phyloP scores from a whole-genome alignment of 2,797 vertebrate species.

The Threskiornis aethiopicus region DNA sequence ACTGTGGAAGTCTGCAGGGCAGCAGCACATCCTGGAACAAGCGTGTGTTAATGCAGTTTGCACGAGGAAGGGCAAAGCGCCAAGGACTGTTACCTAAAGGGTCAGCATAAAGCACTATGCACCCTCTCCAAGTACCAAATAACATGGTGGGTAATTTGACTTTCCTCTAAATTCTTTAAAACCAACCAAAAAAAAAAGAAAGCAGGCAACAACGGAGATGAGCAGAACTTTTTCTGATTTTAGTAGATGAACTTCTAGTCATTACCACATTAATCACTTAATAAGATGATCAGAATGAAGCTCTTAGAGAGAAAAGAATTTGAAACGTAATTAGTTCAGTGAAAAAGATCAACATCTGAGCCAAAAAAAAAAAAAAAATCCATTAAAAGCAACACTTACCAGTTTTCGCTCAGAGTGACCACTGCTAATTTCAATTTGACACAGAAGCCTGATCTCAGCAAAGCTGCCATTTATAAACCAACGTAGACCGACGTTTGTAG shows the following conservation, averaged over 20 bases:
- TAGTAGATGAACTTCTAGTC: background rate
- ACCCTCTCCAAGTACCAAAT: background rate
- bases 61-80: background rate
- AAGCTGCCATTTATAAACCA: constrained; percentile 76
- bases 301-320: background rate
- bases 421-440: constrained; percentile 71
- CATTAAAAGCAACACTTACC: constrained; percentile 66
- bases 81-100: background rate
- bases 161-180: background rate
- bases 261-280: background rate
- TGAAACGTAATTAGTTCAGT: background rate
- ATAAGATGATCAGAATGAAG: background rate
- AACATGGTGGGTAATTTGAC: background rate
- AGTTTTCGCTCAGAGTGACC: constrained; percentile 13
- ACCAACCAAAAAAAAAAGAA: background rate
- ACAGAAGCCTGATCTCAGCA: constrained; percentile 67
- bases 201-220: background rate
- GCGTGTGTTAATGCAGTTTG: background rate
- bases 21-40: background rate
- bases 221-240: background rate
- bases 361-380: background rate
- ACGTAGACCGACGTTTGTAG: constrained; percentile 53
- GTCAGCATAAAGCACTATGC: background rate
- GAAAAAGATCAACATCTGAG: background rate
- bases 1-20: background rate